phyloP scores from a whole-genome alignment of 2,888 invertebrate species.

The Ligdia adustata region DNA sequence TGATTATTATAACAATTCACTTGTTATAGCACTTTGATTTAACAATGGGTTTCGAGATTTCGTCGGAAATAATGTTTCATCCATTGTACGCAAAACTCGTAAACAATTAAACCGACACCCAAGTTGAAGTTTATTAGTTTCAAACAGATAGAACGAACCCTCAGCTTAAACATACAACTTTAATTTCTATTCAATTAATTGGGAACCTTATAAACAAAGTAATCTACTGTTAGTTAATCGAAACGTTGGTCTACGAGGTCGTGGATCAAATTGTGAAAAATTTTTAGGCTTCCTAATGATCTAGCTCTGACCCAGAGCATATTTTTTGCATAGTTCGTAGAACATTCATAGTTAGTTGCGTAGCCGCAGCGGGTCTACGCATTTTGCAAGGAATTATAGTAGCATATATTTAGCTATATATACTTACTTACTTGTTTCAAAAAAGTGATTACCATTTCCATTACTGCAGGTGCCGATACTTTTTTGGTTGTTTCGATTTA shows the following conservation, averaged over 20 bases:
- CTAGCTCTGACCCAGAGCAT: no score
- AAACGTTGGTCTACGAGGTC: conserved; percentile 1
- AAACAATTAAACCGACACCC: conserved; percentile 30
- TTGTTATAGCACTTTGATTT: conserved; percentile 11
- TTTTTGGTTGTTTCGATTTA: no score
- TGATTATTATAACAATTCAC: conserved; percentile 11
- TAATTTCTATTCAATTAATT: conserved; percentile 23
- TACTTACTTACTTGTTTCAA: no score
- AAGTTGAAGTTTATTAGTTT: conserved; percentile 31
- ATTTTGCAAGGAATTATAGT: no score
- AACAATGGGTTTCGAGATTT: conserved; percentile 21
- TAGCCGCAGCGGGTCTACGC: no score
- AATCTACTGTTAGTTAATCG: conserved; percentile 15
- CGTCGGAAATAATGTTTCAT: conserved; percentile 18
- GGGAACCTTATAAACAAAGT: conserved; percentile 16
- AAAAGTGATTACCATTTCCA: no score
- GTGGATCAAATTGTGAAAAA: no score
- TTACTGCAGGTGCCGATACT: no score
- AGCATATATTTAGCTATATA: no score
- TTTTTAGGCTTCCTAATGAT: no score
- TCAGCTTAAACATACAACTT: conserved; percentile 14
- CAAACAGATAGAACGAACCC: conserved; percentile 24
- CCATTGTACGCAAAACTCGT: conserved; percentile 21
- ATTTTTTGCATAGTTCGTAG: no score
- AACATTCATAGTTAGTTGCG: no score